Percentiles rank a stretch among this genome's conserved stretches.
Conservation (phyloP, 2,888 invertebrate genomes). For the Tiliacea citrago region DNA sequence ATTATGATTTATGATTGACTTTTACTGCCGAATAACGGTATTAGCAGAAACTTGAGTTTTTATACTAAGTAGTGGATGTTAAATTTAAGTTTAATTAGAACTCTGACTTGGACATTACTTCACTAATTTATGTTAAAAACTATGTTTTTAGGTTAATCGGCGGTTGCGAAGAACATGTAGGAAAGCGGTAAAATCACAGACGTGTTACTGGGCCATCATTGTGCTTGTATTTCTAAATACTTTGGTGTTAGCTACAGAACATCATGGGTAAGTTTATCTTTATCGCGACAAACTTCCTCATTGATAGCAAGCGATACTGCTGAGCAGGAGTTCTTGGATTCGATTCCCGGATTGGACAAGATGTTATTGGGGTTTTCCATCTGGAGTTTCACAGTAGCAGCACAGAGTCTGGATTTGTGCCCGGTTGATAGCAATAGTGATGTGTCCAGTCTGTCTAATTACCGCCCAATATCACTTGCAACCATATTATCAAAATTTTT, state of each 20-base stretch:
- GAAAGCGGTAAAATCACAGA: slow-evolving; percentile 98
- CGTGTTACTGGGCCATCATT: slow-evolving; percentile 99
- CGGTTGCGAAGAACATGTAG: slow-evolving; percentile 97
- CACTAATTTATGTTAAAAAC: not conserved
- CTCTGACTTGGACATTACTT: not conserved
- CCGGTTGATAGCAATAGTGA: not conserved
- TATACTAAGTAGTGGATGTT: not conserved
- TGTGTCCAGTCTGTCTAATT: too few relatives aligned
- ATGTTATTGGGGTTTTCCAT: not conserved
- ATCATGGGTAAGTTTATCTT: slow-evolving; percentile 91
- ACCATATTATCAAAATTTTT: too few relatives aligned
- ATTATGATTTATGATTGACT: not conserved
- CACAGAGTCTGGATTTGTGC: not conserved
- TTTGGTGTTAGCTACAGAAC: slow-evolving; percentile 98
- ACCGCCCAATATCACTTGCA: too few relatives aligned
- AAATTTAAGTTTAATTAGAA: too few relatives aligned
- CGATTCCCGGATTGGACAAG: too few relatives aligned
- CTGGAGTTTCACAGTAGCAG: not conserved
- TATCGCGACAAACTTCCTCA: not conserved
- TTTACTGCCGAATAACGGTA: not conserved
- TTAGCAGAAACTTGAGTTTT: not conserved
- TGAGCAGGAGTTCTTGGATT: too few relatives aligned
- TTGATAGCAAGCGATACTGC: not conserved
- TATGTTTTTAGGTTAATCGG: slow-evolving; percentile 92
- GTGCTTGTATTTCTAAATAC: slow-evolving; percentile 99